Conservation (phyloP, 1,140 invertebrate genomes). For the Homarus americanus region DNA sequence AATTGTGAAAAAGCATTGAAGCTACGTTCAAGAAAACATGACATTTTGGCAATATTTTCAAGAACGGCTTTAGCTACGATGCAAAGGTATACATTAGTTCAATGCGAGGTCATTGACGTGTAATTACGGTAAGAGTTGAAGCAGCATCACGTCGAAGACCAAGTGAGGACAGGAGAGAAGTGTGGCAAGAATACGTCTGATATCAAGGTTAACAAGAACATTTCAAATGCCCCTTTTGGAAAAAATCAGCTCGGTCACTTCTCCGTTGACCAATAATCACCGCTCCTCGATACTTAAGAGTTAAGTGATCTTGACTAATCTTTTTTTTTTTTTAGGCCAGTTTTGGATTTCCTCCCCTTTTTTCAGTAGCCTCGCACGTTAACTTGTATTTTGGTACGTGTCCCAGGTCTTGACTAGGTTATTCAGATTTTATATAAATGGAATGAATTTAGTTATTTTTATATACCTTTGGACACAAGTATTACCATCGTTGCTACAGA, state of each 20-base stretch:
- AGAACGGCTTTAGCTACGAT: neutral
- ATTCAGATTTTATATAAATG: neutral
- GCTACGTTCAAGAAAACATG: too few species aligned
- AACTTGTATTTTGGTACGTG: neutral
- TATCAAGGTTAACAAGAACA: neutral
- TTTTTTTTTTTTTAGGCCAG: neutral
- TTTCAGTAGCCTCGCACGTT: slow-evolving; percentile 15
- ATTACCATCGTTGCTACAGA: neutral
- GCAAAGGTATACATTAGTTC: neutral
- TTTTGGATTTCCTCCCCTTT: neutral
- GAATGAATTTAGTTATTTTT: neutral
- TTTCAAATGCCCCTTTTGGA: neutral
- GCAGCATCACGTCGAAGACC: neutral
- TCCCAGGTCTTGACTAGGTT: neutral
- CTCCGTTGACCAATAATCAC: neutral
- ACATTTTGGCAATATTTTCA: neutral
- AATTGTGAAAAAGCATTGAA: too few species aligned
- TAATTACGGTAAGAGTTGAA: neutral
- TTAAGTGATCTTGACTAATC: slow-evolving; percentile 7
- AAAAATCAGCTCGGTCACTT: neutral
- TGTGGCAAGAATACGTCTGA: neutral
- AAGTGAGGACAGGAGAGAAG: neutral
- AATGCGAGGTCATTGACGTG: neutral
- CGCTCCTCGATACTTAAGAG: neutral
- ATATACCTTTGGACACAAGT: neutral